These are phyloP conservation scores for Dunckerocampus dactyliophorus DNA, from an alignment of 2,113 vertebrate species.

Conservation along the genomic window DNA sequence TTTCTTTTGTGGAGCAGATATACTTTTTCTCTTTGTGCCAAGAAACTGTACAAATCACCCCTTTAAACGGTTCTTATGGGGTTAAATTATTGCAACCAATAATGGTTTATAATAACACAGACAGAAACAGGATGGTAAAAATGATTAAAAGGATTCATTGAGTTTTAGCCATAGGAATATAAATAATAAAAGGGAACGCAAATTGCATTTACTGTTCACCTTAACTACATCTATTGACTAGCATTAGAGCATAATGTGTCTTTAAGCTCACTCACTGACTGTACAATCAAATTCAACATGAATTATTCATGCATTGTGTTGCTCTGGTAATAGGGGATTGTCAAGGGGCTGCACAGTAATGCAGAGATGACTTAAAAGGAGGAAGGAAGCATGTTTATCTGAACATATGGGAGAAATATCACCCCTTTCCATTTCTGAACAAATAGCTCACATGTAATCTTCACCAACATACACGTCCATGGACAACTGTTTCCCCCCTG, in stretches of 20 bases:
- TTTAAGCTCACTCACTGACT: background rate
- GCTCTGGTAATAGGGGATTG: constrained; percentile 45
- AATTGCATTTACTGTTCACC: background rate
- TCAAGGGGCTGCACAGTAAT: constrained; percentile 44
- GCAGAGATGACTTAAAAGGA: constrained; percentile 36
- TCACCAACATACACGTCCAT: background rate
- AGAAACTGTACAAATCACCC: background rate
- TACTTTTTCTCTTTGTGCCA: background rate
- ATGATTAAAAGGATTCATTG: background rate
- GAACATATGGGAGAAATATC: constrained; percentile 12
- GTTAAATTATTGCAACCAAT: background rate
- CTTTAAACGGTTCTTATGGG: background rate
- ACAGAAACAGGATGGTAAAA: background rate
- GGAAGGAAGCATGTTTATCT: constrained; percentile 13
- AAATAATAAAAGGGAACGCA: background rate
- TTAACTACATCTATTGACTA: background rate
- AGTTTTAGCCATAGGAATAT: background rate
- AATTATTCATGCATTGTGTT: constrained; percentile 56
- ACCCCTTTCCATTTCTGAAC: constrained; percentile 1
- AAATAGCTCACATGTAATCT: constrained; percentile 4
- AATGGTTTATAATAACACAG: background rate
- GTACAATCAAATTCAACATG: constrained; percentile 14
- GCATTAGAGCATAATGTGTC: background rate
- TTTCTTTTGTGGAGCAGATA: background rate
- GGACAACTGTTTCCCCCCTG: constrained; percentile 10